phyloP scores from a whole-genome alignment of 1,140 invertebrate genomes.

The Drepana arcuata region DNA sequence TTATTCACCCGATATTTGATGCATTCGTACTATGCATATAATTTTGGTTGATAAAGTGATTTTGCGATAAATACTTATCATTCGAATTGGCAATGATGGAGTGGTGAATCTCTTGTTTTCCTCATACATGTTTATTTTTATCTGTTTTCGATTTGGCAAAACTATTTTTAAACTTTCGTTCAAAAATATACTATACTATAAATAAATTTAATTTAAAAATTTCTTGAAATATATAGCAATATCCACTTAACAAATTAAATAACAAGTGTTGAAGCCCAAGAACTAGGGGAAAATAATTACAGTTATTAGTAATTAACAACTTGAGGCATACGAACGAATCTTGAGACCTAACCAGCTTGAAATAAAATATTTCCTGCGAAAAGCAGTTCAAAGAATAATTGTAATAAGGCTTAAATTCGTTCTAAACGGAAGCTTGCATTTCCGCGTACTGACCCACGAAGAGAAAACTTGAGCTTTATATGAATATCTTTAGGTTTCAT shows the following conservation, averaged over 20 bases:
- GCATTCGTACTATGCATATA: no score
- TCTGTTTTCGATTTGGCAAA: no score
- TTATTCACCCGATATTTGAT: conserved; percentile 43
- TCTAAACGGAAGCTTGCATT: no score
- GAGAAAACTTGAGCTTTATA: conserved; percentile 16
- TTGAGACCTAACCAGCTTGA: conserved; percentile 24
- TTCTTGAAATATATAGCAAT: no score
- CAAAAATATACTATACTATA: no score
- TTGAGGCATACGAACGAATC: conserved; percentile 26
- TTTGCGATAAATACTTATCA: no score
- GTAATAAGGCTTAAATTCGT: conserved; percentile 21
- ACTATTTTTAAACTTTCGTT: no score
- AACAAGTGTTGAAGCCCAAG: conserved; percentile 16
- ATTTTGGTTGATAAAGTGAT: no score
- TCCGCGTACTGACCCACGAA: conserved; percentile 8
- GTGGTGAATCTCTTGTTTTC: no score
- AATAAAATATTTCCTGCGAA: conserved; percentile 17
- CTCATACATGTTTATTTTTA: no score
- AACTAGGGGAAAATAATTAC: conserved; percentile 28
- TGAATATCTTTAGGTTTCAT: conserved; percentile 16
- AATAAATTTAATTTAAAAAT: no score
- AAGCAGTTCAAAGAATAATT: conserved; percentile 9
- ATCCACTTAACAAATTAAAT: conserved; percentile 4
- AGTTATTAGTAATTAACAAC: conserved; percentile 34
- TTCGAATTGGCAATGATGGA: no score